Evolutionary conservation across 2,888 invertebrate genomes (phyloP), one percentile per base, ranked within the genome.

Genomic region (Diplazon laetatorius): DNA sequence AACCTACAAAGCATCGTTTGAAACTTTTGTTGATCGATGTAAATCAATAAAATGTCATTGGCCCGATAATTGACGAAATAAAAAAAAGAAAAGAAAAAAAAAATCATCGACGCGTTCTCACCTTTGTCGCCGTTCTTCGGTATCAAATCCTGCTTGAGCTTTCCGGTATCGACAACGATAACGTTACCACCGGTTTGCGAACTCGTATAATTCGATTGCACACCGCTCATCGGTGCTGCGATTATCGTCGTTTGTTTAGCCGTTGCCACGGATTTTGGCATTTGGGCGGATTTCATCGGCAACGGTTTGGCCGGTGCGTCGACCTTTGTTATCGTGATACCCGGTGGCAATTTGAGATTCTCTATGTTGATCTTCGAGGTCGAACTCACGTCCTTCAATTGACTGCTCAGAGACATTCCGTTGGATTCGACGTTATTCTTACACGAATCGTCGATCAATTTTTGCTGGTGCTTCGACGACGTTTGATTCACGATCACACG

Each of bases 281-380:
- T 81, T 1, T 87, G 86, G 0, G 87, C 83, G 1, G 89, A 86
- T 82, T 87, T 90, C 10, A 90, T 86, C 0, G 89, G 89, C 37
- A 89, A 80, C 16, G 86, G 87, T 63, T 88, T 90, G 0, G 85
- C 83, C 0, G 91, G 91, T 2, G 89, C 90, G 65, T 95, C 94
- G 0, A 96, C 95, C 76, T 95, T 93, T 0, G 95, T 96, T 44
- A 96, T 92, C 0, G 95, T 96, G 55, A 96, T 96, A n/a, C 96
- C 96, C 0, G 96, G 96, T 0, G 96, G 96, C 50, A 96, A 79
- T 73, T 90, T 91, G 14, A 91, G 82, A 84, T 90, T 90, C 76
- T 90, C 91, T 59, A 91, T 91, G 70, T 88, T 89, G 16, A 91
- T 89, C 57, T 87, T 89, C 0, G 88, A 83, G 68, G 84, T 86